phyloP scores from a whole-genome alignment of 1,140 invertebrate genomes.

The Papilio aristodemus region DNA sequence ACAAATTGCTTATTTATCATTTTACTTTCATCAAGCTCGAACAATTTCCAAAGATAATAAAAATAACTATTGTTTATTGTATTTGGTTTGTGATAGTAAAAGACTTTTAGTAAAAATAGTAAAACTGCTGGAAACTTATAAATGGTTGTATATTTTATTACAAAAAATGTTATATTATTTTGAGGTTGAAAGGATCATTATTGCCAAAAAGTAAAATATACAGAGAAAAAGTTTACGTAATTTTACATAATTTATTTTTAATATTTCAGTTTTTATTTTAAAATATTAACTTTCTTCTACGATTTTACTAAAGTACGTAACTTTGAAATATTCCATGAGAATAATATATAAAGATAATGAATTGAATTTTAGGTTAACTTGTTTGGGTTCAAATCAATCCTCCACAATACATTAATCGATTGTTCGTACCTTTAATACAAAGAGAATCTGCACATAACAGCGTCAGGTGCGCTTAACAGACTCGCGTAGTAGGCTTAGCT shows the following conservation, averaged over 20 bases:
- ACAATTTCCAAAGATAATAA: conserved; percentile 6
- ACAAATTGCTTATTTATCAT: conserved; percentile 6
- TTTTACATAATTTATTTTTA: too few relatives aligned
- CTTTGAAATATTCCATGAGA: too few relatives aligned
- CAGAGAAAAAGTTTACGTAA: too few relatives aligned
- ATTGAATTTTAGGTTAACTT: neutral
- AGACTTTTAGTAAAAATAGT: neutral
- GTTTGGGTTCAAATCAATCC: neutral
- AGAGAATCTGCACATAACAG: conserved; percentile 30
- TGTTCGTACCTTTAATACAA: conserved; percentile 24
- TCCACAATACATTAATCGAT: conserved; percentile 23
- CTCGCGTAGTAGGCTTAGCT: conserved; percentile 27
- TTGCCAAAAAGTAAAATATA: too few relatives aligned
- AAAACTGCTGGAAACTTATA: neutral
- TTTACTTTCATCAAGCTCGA: neutral
- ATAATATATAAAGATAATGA: neutral
- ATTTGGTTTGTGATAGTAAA: conserved; percentile 2
- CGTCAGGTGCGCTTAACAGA: conserved; percentile 33
- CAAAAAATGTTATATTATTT: too few relatives aligned
- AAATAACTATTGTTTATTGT: conserved; percentile 15
- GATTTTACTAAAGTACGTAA: too few relatives aligned
- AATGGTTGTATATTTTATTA: neutral
- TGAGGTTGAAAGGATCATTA: too few relatives aligned
- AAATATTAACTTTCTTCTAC: too few relatives aligned
- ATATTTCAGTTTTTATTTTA: too few relatives aligned